A percentile compares a stretch with the other conserved stretches of the same genome.
phyloP scores from a whole-genome alignment of 2,113 vertebrate genomes.

The Lutjanus erythropterus region DNA sequence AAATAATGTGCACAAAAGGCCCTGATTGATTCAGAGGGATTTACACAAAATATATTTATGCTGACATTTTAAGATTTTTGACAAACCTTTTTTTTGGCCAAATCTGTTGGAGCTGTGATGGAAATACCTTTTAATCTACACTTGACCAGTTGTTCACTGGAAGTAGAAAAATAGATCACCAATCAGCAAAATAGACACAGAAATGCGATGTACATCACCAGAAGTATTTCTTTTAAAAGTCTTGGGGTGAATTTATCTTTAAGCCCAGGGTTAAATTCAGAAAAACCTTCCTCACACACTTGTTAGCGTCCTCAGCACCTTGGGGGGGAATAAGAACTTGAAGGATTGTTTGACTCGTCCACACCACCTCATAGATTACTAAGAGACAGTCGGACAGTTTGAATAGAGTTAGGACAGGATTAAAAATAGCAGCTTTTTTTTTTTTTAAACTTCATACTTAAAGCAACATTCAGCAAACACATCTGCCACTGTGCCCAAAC shows the following conservation, averaged over 20 bases:
- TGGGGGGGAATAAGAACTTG: constrained; percentile 12
- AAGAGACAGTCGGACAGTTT: constrained; percentile 44
- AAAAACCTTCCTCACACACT: constrained; percentile 19
- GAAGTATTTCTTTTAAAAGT: constrained; percentile 29
- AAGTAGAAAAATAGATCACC: constrained; percentile 21
- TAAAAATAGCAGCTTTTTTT: constrained; percentile 79
- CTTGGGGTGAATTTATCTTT: constrained; percentile 22
- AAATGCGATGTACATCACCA: constrained; percentile 51
- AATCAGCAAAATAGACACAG: constrained; percentile 42
- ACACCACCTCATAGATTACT: constrained; percentile 24
- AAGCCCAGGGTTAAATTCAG: constrained; percentile 32
- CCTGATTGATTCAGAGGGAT: not conserved
- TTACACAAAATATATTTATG: not conserved
- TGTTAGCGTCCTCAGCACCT: constrained; percentile 23
- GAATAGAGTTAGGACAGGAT: constrained; percentile 25
- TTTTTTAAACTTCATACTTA: constrained; percentile 68
- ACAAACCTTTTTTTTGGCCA: not conserved
- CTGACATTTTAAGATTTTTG: not conserved
- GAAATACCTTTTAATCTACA: not conserved
- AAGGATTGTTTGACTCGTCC: constrained; percentile 38
- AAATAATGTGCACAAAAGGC: not conserved
- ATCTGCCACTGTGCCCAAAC: constrained; percentile 49
- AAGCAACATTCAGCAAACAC: constrained; percentile 74
- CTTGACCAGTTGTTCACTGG: not conserved
- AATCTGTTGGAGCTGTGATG: not conserved